Evolutionary conservation across 1,140 invertebrate genomes (phyloP).

Genomic region (Semibalanus balanoides): DNA sequence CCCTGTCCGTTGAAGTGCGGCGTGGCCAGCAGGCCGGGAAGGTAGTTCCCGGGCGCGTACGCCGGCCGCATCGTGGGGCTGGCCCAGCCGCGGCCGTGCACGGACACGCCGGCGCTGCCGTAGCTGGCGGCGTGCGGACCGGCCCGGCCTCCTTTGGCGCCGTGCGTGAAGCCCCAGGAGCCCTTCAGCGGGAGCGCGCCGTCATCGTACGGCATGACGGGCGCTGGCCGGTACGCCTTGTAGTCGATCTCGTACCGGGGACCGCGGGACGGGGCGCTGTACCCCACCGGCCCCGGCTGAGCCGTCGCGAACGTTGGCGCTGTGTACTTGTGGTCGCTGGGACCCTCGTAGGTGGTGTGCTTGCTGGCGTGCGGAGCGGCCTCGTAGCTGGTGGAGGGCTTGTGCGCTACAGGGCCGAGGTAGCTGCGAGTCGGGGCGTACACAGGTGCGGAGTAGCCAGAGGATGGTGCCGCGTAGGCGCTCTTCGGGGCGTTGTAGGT

Average conservation of each 20-base stretch:
- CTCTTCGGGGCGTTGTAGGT: conserved; percentile 5
- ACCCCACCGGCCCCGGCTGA: not conserved
- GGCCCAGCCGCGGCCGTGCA: not conserved
- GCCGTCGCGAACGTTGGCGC: not conserved
- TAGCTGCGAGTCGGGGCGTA: not conserved
- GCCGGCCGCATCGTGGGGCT: not conserved
- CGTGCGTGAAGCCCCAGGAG: not conserved
- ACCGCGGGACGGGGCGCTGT: not conserved
- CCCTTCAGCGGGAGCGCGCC: not conserved
- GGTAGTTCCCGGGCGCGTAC: not conserved
- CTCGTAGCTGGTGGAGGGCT: not conserved
- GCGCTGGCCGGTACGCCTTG: not conserved
- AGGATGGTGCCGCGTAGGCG: conserved; percentile 1
- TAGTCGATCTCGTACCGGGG: conserved; percentile 13
- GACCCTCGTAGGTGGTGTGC: not conserved
- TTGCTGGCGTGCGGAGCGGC: too few relatives aligned
- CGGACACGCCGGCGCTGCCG: not conserved
- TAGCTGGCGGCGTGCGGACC: not conserved
- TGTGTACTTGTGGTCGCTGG: not conserved
- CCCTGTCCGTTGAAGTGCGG: not conserved
- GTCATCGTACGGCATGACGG: not conserved
- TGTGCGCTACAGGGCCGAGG: not conserved
- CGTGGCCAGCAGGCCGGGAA: not conserved
- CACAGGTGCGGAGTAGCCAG: conserved; percentile 8
- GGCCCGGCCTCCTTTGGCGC: too few relatives aligned